Base-by-base conservation (phyloP, 2,797 vertebrate species). In the Euthynnus affinis region DNA sequence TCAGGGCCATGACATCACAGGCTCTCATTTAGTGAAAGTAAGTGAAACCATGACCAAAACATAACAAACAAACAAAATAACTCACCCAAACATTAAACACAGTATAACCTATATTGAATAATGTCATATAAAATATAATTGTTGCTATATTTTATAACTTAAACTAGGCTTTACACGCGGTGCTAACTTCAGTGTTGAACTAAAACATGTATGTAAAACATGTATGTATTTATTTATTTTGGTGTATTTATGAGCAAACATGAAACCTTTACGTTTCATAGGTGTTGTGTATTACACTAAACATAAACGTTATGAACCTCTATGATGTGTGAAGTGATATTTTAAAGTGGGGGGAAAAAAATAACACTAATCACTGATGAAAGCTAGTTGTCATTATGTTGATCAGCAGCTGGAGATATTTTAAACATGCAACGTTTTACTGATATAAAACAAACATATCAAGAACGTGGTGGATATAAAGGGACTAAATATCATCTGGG, bases 1-100 rank as follows among this genome's bases (percentile, higher is more conserved):
- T 46, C 52, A 14, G 6, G 20, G 46, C 49, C 27, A 20, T 66
- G 68, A 72, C 62, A 18, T 73, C 70, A 71, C 67, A 49, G 17
- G 25, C 20, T 46, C 34, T 49, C 40, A 18, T 70, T 22, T 22
- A 49, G 53, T 22, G 40, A 59, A 70, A 46, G 53, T 48, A 8
- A 32, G 57, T 71, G 34, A 59, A 51, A 51, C 32, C 9, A 18
- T 9, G 48, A 44, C 55, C n/a, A 57, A 61, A 49, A 3, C 15
- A 42, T 25, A 0, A 44, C 9, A 32, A 9, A 17, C 2, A 46
- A 49, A 23, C 17, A 20, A 34, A 58, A 58, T 2, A 55, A 44
- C 13, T 37, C 0, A 46, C 14, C 14, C 8, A 2, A 52, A 23
- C 25, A 23, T 44, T 8, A 12, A 17, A 25, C 12, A 55, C 22